Evolutionary conservation across 2,113 vertebrate genomes (phyloP), one percentile per base, ranked within the genome.

Genomic region (Austrofundulus limnaeus): DNA sequence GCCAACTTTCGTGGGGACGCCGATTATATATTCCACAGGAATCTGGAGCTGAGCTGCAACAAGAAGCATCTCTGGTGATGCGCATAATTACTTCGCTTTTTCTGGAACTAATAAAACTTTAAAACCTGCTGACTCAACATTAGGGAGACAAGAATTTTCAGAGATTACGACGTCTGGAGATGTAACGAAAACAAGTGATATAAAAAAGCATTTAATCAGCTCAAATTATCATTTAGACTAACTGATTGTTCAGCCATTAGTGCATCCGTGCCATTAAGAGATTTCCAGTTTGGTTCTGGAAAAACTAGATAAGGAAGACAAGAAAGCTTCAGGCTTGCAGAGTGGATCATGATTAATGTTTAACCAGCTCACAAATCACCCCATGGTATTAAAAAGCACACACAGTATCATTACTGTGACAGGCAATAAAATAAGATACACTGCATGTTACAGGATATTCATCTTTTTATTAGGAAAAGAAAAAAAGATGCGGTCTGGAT

Each of bases 11-110:
- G 52, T 58, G 50, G 61, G 45, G 66, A 66, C 16, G 21, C 71
- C 58, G 52, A 78, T 82, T 77, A 68, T 81, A 87, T 72, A 61
- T 68, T 72, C 42, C 23, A 25, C 65, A 72, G 39, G 62, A 19
- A 39, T 19, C 34, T 34, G 0, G 37, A 66, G 53, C 43, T 45
- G 17, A 42, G 24, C 31, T 34, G 23, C n/a, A 23, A 41, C 7
- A 51, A 50, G 48, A 38, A 75, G 64, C 67, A 38, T 17, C 46
- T 71, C 65, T 65, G 41, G 74, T 70, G 58, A 76, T 45, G 55
- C 55, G 63, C 23, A 59, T 3, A 25, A 8, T 34, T 1, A 12
- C 19, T 50, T 55, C n/a, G 11, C 47, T 52, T 42, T 41, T 46
- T 48, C 19, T 54, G 50, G 57, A 69, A 45, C 34, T 53, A 17